A percentile compares a stretch with the other conserved stretches of the same genome.
phyloP scores from a whole-genome alignment of 1,140 invertebrate genomes.

The Cyclargus thomasi region DNA sequence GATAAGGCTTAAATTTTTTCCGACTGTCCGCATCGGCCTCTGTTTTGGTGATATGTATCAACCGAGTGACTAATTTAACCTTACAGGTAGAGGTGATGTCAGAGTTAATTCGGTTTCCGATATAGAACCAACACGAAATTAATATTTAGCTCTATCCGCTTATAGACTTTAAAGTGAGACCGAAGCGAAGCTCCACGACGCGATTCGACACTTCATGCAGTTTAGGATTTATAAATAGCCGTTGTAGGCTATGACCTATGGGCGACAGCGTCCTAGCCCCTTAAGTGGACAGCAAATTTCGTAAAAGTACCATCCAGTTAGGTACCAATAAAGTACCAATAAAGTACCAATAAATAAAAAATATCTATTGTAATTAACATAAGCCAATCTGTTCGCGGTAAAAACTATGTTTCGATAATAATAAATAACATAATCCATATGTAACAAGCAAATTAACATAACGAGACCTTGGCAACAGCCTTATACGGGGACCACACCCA shows the following conservation, averaged over 20 bases:
- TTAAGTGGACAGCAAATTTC: too few species aligned
- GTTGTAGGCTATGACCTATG: too few species aligned
- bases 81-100: background rate
- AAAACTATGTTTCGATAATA: slow-evolving; percentile 3
- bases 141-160: background rate
- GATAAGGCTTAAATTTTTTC: background rate
- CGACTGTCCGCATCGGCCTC: background rate
- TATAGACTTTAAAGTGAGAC: too few species aligned
- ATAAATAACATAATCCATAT: background rate
- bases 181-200: too few species aligned
- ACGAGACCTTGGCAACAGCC: slow-evolving; percentile 40
- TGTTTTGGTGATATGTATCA: background rate
- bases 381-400: background rate
- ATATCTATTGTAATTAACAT: background rate
- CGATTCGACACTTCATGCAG: too few species aligned
- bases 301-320: too few species aligned
- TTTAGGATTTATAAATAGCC: too few species aligned
- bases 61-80: background rate
- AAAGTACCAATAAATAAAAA: background rate
- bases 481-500: slow-evolving; percentile 50
- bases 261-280: too few species aligned
- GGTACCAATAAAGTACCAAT: too few species aligned
- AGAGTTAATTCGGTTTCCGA: too few species aligned
- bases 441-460: background rate
- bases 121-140: too few species aligned